These are phyloP conservation scores for Himalopsyche anomala DNA, from an alignment of 2,888 invertebrate genomes.

Conservation along the genomic window DNA sequence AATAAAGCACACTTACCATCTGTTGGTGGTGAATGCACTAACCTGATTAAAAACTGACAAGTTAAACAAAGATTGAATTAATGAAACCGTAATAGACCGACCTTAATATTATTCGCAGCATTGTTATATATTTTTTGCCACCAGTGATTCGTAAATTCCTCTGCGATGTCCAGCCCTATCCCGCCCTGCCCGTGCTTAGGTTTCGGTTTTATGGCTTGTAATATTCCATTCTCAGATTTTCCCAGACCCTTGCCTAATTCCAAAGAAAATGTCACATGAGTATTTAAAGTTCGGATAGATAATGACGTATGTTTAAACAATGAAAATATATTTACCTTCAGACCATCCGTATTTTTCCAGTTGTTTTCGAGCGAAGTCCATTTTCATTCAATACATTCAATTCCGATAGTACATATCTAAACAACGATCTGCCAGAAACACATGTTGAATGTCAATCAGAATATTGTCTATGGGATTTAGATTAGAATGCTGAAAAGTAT, in stretches of 20 bases:
- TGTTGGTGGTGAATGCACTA: too few species aligned
- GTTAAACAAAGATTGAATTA: neutral
- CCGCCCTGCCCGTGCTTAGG: constrained; percentile 88
- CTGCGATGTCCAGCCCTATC: constrained; percentile 85
- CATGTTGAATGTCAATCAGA: too few species aligned
- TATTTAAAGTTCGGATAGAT: neutral
- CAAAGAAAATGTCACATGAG: constrained; percentile 27
- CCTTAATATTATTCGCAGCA: constrained; percentile 82
- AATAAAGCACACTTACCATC: too few species aligned
- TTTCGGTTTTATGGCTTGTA: constrained; percentile 85
- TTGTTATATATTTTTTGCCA: constrained; percentile 88
- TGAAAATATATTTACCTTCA: constrained; percentile 73
- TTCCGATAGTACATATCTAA: too few species aligned
- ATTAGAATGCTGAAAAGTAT: too few species aligned
- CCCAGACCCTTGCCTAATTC: constrained; percentile 88
- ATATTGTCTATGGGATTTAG: too few species aligned
- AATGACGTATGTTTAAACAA: neutral
- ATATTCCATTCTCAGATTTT: constrained; percentile 86
- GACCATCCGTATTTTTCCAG: constrained; percentile 88
- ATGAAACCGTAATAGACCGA: constrained; percentile 68
- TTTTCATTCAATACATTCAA: constrained; percentile 67
- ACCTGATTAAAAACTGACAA: too few species aligned
- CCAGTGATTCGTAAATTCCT: constrained; percentile 89
- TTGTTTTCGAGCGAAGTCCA: constrained; percentile 85
- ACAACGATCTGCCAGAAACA: too few species aligned